Conservation (phyloP, 2,888 invertebrate genomes). For the Plagiodera versicolora region DNA sequence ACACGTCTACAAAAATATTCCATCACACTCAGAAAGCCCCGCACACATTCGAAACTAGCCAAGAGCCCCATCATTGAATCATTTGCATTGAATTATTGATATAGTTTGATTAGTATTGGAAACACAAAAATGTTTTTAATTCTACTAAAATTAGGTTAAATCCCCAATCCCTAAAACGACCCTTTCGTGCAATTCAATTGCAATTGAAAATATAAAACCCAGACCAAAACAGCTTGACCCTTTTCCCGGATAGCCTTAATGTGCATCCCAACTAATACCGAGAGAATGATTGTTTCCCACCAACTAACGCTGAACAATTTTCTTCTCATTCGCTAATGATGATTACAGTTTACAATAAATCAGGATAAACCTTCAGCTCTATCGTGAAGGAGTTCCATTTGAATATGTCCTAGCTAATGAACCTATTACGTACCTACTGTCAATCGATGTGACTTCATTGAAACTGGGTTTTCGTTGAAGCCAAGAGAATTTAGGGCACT, state of each 20-base stretch:
- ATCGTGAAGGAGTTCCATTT: neutral
- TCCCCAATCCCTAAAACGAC: no score
- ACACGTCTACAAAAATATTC: no score
- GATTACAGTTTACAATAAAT: conserved; percentile 9
- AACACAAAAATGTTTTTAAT: no score
- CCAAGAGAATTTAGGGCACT: no score
- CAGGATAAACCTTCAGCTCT: neutral
- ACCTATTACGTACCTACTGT: neutral
- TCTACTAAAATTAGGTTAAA: no score
- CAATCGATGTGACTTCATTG: neutral
- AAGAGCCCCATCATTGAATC: no score
- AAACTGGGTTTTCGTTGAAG: neutral
- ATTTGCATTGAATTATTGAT: no score
- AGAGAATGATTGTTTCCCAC: neutral
- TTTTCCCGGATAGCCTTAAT: neutral
- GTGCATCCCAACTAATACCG: neutral
- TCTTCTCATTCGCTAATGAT: conserved; percentile 3
- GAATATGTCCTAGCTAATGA: neutral
- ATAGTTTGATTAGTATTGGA: no score
- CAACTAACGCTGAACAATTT: conserved; percentile 1
- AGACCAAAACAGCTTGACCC: neutral
- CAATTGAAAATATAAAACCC: neutral
- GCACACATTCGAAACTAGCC: no score
- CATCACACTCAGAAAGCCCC: no score
- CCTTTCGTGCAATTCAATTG: no score